Evolutionary conservation across 2,113 vertebrate genomes (phyloP).

Genomic region (Melanostigma gelatinosum): DNA sequence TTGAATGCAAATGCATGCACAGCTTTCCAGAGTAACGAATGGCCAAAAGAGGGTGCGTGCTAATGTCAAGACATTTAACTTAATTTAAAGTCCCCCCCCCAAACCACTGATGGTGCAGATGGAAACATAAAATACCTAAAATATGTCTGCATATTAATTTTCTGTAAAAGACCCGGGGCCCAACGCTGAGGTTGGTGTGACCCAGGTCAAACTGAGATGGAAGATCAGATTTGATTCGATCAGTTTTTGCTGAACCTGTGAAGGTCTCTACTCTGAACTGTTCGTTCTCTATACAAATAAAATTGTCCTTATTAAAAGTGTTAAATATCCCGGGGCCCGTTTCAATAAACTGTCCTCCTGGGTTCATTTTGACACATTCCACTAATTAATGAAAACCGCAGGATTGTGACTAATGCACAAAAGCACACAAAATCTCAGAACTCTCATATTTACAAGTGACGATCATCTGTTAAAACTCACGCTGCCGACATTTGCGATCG

Average conservation of each 20-base stretch:
- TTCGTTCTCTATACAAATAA: neutral
- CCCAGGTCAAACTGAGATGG: neutral
- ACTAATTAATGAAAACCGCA: neutral
- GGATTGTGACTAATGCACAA: neutral
- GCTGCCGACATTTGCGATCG: neutral
- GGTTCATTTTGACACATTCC: neutral
- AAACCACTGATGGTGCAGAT: neutral
- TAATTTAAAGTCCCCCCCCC: neutral
- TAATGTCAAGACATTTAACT: neutral
- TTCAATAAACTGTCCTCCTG: neutral
- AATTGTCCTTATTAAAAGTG: neutral
- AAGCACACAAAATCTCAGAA: neutral
- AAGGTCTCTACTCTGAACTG: neutral
- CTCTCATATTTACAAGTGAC: neutral
- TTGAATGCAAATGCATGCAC: neutral
- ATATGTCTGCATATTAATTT: neutral
- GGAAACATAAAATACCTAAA: neutral
- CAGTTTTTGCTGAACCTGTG: neutral
- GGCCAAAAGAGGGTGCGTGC: neutral
- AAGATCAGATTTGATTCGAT: neutral
- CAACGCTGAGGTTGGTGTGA: neutral
- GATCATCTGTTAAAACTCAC: neutral
- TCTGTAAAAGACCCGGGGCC: neutral
- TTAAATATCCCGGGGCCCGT: neutral
- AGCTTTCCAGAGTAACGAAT: neutral